These are phyloP conservation scores for Myiozetetes cayanensis DNA, from an alignment of 2,113 vertebrate species.

Conservation along the genomic window DNA sequence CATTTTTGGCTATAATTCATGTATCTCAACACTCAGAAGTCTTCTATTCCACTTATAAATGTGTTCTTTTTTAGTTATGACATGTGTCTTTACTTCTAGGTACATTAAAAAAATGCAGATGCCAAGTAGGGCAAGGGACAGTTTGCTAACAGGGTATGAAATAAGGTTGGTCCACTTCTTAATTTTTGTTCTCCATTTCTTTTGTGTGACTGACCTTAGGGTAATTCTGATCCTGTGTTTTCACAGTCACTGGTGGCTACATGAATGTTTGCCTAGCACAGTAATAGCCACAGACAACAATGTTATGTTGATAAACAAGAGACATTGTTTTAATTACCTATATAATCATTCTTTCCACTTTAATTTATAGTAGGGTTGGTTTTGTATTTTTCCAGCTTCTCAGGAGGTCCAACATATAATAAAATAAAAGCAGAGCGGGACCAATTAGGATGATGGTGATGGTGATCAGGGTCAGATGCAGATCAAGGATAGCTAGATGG, in stretches of 20 bases:
- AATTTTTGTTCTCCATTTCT: not conserved
- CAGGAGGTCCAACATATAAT: fast-evolving
- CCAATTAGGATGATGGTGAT: too few species aligned
- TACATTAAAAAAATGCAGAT: not conserved
- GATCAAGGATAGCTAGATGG: not conserved
- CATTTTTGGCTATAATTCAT: not conserved
- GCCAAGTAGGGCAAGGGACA: not conserved
- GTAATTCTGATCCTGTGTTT: not conserved
- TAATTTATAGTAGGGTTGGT: not conserved
- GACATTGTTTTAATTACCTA: not conserved
- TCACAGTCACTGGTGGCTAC: not conserved
- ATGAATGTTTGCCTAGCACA: not conserved
- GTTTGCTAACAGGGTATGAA: not conserved
- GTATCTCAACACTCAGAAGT: not conserved
- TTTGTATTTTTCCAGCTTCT: not conserved
- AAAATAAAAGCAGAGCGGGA: not conserved
- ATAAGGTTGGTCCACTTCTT: not conserved
- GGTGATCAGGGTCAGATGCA: not conserved
- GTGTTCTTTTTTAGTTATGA: not conserved
- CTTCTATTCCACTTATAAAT: not conserved
- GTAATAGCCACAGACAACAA: not conserved
- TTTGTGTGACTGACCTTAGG: not conserved
- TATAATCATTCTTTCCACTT: not conserved
- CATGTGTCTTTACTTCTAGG: not conserved
- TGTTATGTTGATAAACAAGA: not conserved